Conservation (phyloP, 2,113 vertebrate genomes). For the Channa maculata region DNA sequence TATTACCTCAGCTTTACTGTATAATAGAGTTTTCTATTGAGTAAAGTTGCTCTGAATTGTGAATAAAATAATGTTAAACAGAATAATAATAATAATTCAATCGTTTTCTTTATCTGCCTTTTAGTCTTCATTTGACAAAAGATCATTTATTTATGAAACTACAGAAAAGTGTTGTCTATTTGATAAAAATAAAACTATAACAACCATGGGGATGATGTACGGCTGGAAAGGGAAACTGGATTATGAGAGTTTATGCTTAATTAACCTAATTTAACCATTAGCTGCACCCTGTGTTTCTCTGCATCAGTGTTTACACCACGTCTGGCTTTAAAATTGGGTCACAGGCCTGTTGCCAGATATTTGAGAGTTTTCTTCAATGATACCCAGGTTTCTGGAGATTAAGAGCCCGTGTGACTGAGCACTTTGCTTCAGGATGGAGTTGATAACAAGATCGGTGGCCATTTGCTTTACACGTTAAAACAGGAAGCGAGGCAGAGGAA, state of each 20-base stretch:
- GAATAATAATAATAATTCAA: too few species aligned
- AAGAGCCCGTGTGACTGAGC: not conserved
- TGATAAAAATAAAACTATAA: not conserved
- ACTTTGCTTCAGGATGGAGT: not conserved
- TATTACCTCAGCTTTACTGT: too few species aligned
- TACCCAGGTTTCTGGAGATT: slow-evolving; percentile 1
- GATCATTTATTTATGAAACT: too few species aligned
- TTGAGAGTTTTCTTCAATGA: slow-evolving; percentile 30
- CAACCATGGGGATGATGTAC: not conserved
- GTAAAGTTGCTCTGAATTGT: too few species aligned
- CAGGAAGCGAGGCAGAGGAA: slow-evolving; percentile 5
- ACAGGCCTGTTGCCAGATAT: slow-evolving; percentile 12
- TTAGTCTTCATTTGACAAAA: too few species aligned
- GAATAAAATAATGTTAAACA: too few species aligned
- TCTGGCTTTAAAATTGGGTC: slow-evolving; percentile 15
- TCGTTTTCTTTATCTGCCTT: too few species aligned
- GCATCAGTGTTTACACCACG: slow-evolving; percentile 23
- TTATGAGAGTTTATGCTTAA: slow-evolving; percentile 1
- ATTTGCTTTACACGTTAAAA: slow-evolving; percentile 2
- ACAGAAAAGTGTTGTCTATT: too few species aligned
- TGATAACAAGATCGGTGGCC: not conserved
- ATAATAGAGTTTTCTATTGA: too few species aligned
- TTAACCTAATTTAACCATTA: slow-evolving; percentile 22
- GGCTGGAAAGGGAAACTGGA: not conserved
- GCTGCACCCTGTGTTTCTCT: slow-evolving; percentile 9